phyloP scores from a whole-genome alignment of 1,140 invertebrate genomes.

The Penaeus japonicus region DNA sequence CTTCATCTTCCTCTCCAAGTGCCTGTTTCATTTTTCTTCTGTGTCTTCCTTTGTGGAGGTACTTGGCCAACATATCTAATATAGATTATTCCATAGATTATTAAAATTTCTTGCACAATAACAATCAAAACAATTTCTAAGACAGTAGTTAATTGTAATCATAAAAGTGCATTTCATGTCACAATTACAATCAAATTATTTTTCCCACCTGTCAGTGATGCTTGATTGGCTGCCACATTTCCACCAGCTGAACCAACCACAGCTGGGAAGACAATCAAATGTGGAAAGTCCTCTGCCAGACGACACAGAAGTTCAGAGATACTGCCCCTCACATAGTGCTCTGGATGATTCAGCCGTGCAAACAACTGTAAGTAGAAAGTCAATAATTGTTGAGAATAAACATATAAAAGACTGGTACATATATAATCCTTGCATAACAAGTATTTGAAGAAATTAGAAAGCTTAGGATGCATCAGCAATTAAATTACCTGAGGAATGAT shows the following conservation, averaged over 20 bases:
- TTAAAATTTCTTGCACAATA: not conserved
- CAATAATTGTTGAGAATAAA: not conserved
- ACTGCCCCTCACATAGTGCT: constrained; percentile 86
- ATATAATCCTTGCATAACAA: not conserved
- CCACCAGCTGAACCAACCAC: constrained; percentile 78
- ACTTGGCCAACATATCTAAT: constrained; percentile 58
- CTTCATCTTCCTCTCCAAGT: constrained; percentile 65
- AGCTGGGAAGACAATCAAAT: constrained; percentile 91
- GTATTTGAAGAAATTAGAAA: not conserved
- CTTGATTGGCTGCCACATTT: constrained; percentile 48
- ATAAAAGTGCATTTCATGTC: not conserved
- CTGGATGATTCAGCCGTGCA: constrained; percentile 92
- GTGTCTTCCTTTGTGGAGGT: constrained; percentile 43
- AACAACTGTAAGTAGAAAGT: constrained; percentile 77
- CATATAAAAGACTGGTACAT: not conserved
- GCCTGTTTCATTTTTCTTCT: constrained; percentile 44
- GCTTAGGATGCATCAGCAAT: not conserved
- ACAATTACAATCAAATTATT: not conserved
- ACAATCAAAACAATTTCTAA: not conserved
- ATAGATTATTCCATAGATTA: not conserved
- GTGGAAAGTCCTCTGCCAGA: constrained; percentile 84
- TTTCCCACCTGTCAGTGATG: constrained; percentile 47
- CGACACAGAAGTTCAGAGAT: constrained; percentile 90
- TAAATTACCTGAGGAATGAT: constrained; percentile 78
- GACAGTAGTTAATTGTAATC: not conserved